Conservation (phyloP, 2,888 invertebrate genomes). For the Pachydiplax longipennis region DNA sequence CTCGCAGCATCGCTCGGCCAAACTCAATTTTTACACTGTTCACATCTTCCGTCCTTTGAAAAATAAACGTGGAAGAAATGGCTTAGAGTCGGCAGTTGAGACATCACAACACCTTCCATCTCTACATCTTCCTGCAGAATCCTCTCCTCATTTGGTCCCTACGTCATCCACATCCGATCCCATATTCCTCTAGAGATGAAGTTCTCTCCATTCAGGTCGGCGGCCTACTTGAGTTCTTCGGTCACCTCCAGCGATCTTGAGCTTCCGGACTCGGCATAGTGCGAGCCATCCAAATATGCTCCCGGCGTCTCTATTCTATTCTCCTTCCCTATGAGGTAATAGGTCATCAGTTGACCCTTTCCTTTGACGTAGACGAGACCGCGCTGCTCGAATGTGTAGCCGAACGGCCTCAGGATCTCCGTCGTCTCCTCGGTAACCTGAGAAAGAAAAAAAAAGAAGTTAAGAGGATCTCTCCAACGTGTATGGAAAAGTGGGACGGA, state of each 20-base stretch:
- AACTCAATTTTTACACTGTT: neutral
- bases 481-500: no score
- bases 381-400: constrained; percentile 92
- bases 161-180: neutral
- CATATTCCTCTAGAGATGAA: neutral
- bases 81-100: neutral
- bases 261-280: neutral
- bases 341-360: constrained; percentile 95
- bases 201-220: neutral
- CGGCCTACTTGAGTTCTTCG: neutral
- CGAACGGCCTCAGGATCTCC: constrained; percentile 85
- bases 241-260: neutral
- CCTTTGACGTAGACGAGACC: constrained; percentile 96
- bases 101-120: neutral
- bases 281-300: neutral
- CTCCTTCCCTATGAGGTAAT: constrained; percentile 75
- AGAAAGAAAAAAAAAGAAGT: constrained; percentile 47
- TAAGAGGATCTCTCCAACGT: no score
- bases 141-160: neutral
- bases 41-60: neutral
- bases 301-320: constrained; percentile 51
- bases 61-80: neutral
- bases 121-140: neutral
- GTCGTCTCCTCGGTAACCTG: constrained; percentile 96
- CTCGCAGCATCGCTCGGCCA: neutral